Conservation (phyloP, 2,113 vertebrate species). For the Egretta garzetta region DNA sequence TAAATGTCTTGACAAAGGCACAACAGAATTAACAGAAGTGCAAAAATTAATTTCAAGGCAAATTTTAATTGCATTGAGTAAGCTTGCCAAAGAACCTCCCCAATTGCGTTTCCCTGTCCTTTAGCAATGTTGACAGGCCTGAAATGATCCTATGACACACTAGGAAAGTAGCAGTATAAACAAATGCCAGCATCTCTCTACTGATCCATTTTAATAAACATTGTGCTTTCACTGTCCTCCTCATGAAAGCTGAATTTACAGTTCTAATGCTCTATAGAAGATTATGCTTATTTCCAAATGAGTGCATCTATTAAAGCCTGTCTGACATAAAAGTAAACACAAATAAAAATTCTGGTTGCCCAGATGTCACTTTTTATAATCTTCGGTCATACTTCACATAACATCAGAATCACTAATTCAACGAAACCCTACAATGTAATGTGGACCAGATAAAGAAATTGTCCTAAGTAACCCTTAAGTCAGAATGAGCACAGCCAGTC, state of each 20-base stretch:
- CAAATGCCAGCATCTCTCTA: not conserved
- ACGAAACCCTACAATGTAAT: not conserved
- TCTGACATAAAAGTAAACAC: not conserved
- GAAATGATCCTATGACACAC: not conserved
- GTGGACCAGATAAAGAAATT: not conserved
- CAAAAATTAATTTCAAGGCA: not conserved
- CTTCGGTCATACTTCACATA: not conserved
- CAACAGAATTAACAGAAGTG: not conserved
- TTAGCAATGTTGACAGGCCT: not conserved
- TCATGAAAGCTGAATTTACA: not conserved
- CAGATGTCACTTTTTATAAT: not conserved
- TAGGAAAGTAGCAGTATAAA: not conserved
- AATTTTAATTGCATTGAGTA: not conserved
- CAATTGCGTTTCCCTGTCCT: not conserved
- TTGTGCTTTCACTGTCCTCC: not conserved
- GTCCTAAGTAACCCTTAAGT: not conserved
- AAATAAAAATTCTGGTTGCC: not conserved
- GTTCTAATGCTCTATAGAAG: not conserved
- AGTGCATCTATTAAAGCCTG: not conserved
- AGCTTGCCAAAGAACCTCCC: not conserved
- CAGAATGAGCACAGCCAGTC: not conserved
- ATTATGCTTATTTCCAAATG: not conserved
- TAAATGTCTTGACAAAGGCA: not conserved
- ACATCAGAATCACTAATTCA: not conserved
- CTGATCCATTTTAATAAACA: not conserved